Conservation (phyloP, 2,797 vertebrate genomes). For the Sarcoramphus papa region DNA sequence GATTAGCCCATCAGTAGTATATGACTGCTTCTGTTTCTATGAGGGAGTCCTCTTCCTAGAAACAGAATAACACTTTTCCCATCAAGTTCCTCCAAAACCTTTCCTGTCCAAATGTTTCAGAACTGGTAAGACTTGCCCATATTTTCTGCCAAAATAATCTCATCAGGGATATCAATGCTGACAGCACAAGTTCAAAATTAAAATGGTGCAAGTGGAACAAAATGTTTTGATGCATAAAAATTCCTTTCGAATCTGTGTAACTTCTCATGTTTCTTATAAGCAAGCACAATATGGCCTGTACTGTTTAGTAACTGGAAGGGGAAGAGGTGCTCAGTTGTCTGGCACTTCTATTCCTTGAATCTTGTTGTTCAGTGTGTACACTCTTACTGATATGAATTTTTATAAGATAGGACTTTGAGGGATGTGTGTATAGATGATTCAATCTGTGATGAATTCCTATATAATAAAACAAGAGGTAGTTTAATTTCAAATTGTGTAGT, state of each 20-base stretch:
- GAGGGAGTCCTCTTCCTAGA: background rate
- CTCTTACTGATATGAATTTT: background rate
- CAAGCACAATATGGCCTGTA: background rate
- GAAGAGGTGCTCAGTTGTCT: background rate
- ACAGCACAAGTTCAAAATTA: conserved; percentile 12
- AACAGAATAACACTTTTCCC: background rate
- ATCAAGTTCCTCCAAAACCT: background rate
- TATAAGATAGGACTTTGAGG: background rate
- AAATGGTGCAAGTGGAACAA: background rate
- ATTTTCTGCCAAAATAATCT: background rate
- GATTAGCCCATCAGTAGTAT: background rate
- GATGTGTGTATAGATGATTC: background rate
- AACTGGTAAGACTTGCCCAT: background rate
- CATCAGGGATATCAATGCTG: background rate
- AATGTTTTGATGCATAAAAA: background rate
- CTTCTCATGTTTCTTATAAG: background rate
- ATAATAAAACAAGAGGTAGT: background rate
- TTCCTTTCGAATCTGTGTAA: background rate
- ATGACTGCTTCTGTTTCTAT: background rate
- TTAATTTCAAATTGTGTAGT: background rate
- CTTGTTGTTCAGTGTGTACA: background rate
- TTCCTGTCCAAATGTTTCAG: background rate
- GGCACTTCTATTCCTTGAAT: background rate
- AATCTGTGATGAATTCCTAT: background rate
- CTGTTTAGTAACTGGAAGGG: background rate